Evolutionary conservation across 2,113 vertebrate genomes (phyloP).

Genomic region (Promerops cafer): DNA sequence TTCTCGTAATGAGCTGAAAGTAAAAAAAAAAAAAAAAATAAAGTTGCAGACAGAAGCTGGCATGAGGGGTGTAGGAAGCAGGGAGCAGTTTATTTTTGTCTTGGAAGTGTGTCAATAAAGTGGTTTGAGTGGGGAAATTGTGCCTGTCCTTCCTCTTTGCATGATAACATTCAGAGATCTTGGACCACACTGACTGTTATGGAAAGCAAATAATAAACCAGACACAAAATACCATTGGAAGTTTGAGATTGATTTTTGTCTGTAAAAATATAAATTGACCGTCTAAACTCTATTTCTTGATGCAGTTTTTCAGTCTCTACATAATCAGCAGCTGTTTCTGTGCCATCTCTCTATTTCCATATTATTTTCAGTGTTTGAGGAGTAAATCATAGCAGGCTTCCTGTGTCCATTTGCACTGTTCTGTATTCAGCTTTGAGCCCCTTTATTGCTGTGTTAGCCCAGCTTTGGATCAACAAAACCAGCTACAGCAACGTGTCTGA

Average conservation of each 20-base stretch:
- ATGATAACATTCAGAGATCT: not conserved
- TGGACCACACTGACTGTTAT: not conserved
- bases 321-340: not conserved
- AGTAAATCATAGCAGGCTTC: not conserved
- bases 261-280: not conserved
- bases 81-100: not conserved
- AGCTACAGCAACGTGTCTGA: not conserved
- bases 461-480: not conserved
- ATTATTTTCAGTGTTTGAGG: not conserved
- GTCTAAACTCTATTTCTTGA: not conserved
- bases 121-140: not conserved
- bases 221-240: not conserved
- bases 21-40: not conserved
- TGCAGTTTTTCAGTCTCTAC: not conserved
- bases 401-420: not conserved
- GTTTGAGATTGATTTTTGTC: not conserved
- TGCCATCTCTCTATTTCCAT: not conserved
- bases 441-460: not conserved
- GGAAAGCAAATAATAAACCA: not conserved
- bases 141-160: conserved; percentile 8
- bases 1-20: not conserved
- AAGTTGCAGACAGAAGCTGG: not conserved
- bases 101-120: not conserved
- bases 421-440: not conserved
- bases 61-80: not conserved